These are phyloP conservation scores for Cheilosia impressa DNA, from an alignment of 2,888 invertebrate genomes.

Conservation along the genomic window DNA sequence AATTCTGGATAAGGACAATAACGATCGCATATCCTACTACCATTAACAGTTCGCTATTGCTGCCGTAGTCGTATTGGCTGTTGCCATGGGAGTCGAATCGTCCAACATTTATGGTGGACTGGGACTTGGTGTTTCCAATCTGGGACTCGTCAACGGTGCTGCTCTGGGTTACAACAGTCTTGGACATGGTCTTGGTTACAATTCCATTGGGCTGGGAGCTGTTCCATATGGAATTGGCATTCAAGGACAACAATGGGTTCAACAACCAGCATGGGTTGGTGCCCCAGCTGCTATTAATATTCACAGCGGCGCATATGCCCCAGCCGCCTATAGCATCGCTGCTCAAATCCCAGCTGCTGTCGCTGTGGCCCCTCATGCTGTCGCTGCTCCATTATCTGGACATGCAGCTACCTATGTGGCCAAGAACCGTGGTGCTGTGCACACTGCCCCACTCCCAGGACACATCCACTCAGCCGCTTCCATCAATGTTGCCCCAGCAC, in stretches of 20 bases:
- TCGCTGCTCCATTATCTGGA: conserved; percentile 17
- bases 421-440: conserved; percentile 84
- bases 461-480: conserved; percentile 79
- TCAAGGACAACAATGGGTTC: conserved; percentile 54
- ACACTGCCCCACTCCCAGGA: conserved; percentile 84
- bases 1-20: neutral
- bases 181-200: conserved; percentile 16
- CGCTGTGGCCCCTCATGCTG: neutral
- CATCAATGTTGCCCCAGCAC: conserved; percentile 84
- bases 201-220: conserved; percentile 22
- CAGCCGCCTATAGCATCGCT: conserved; percentile 32
- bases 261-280: conserved; percentile 64
- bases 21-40: conserved; percentile 1
- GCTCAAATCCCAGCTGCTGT: conserved; percentile 1
- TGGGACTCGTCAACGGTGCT: conserved; percentile 2
- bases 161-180: conserved; percentile 8
- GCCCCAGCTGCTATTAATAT: conserved; percentile 4
- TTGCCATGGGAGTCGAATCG: conserved; percentile 81
- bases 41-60: conserved; percentile 79
- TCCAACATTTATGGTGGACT: conserved; percentile 73
- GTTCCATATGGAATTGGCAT: conserved; percentile 11
- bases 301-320: conserved; percentile 12
- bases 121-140: conserved; percentile 18
- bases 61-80: conserved; percentile 82
- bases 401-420: conserved; percentile 79